Evolutionary conservation across 2,888 invertebrate genomes (phyloP).

Genomic region (Ormyrus labotus): DNA sequence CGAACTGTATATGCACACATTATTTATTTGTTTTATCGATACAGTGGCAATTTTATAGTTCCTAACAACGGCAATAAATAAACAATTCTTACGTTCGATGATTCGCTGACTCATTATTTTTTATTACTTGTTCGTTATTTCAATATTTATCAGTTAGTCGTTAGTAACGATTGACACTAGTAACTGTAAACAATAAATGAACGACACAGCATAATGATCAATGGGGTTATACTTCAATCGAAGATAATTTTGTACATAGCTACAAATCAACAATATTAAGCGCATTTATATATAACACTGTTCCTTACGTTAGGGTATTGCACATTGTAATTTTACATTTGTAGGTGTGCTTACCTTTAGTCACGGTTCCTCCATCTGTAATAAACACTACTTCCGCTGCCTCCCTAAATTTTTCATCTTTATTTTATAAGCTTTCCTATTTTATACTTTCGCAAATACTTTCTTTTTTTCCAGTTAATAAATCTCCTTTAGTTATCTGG

Average conservation of each 20-base stretch:
- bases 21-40: constrained; percentile 45
- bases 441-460: constrained; percentile 47
- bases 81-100: constrained; percentile 37
- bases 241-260: constrained; percentile 13
- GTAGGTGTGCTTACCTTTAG: constrained; percentile 32
- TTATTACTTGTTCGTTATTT: constrained; percentile 9
- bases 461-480: constrained; percentile 33
- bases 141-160: constrained; percentile 40
- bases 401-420: constrained; percentile 16
- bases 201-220: constrained; percentile 17
- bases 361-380: constrained; percentile 36
- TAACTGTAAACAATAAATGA: constrained; percentile 25
- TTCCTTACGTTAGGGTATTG: constrained; percentile 33
- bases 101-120: constrained; percentile 24
- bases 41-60: constrained; percentile 41
- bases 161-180: constrained; percentile 27
- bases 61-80: constrained; percentile 15
- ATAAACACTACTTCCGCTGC: constrained; percentile 34
- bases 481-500: constrained; percentile 23
- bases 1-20: constrained; percentile 41
- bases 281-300: constrained; percentile 20
- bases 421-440: constrained; percentile 40
- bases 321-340: constrained; percentile 47
- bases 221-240: constrained; percentile 6
- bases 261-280: constrained; percentile 23